Percentiles rank a stretch among this genome's conserved stretches.
These are phyloP conservation scores for Trachelipus rathkii DNA, from an alignment of 1,140 invertebrate genomes.

Conservation along the genomic window DNA sequence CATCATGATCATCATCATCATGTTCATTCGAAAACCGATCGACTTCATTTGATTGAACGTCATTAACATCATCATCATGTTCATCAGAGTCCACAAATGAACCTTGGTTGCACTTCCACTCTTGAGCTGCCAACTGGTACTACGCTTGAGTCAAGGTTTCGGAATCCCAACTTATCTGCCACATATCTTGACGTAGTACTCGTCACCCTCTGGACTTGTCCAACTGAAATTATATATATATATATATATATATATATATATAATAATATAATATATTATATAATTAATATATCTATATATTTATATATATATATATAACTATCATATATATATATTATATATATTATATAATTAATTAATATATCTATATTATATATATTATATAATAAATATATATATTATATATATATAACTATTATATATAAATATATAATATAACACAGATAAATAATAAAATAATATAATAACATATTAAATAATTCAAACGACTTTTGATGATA, in stretches of 20 bases:
- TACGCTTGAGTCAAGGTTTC: background rate
- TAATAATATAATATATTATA: background rate
- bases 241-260: background rate
- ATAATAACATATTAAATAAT: too few species aligned
- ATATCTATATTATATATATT: background rate
- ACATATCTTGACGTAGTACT: slow-evolving; percentile 10
- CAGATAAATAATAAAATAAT: too few species aligned
- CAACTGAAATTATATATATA: background rate
- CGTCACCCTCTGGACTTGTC: background rate
- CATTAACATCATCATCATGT: background rate
- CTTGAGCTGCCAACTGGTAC: background rate
- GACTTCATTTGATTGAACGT: too few species aligned
- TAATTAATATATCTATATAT: background rate
- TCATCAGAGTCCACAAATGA: background rate
- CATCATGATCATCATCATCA: too few species aligned
- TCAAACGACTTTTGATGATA: too few species aligned
- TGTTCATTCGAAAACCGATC: too few species aligned
- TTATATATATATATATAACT: background rate
- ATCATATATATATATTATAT: too few species aligned
- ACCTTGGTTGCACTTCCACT: background rate
- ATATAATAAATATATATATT: too few species aligned
- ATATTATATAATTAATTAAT: background rate
- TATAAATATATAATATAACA: too few species aligned
- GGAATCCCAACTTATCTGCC: background rate
- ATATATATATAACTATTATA: too few species aligned